Evolutionary conservation across 53 echinoderm and acorn worm species (phyloP).

Genomic region (Stichopus horrens): DNA sequence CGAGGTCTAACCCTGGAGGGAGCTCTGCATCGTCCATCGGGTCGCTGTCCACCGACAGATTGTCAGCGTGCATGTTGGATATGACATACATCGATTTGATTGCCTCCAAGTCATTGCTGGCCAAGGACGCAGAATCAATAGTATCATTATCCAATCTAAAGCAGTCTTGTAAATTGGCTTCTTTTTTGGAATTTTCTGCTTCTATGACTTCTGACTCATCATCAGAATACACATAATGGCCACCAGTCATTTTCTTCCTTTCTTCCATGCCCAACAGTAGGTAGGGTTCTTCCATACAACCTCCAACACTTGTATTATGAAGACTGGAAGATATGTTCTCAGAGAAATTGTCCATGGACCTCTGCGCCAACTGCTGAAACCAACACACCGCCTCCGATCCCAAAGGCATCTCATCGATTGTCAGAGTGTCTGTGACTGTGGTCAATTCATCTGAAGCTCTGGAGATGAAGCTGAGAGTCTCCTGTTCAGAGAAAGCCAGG

Average conservation of each 20-base stretch:
- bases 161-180: constrained; percentile 49
- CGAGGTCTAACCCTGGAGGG: constrained; percentile 74
- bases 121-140: constrained; percentile 76
- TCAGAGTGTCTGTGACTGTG: constrained; percentile 77
- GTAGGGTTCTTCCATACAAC: constrained; percentile 80
- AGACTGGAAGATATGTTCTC: constrained; percentile 84
- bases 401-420: constrained; percentile 91
- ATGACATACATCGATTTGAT: constrained; percentile 96
- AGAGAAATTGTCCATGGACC: constrained; percentile 87
- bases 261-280: constrained; percentile 72
- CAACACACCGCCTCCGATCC: constrained; percentile 94
- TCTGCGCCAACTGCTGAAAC: constrained; percentile 77
- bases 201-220: constrained; percentile 95
- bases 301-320: constrained; percentile 81
- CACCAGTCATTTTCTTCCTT: constrained; percentile 64
- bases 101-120: constrained; percentile 82
- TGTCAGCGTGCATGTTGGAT: constrained; percentile 80
- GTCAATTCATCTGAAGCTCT: constrained; percentile 82
- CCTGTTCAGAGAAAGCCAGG: constrained; percentile 89
- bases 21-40: constrained; percentile 62
- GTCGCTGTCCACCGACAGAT: constrained; percentile 82
- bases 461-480: constrained; percentile 87
- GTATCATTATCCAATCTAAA: constrained; percentile 69
- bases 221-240: constrained; percentile 97
- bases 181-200: constrained; percentile 65